Evolutionary conservation across 2,797 vertebrate species (phyloP).

Genomic region (Gadopsis marmoratus): DNA sequence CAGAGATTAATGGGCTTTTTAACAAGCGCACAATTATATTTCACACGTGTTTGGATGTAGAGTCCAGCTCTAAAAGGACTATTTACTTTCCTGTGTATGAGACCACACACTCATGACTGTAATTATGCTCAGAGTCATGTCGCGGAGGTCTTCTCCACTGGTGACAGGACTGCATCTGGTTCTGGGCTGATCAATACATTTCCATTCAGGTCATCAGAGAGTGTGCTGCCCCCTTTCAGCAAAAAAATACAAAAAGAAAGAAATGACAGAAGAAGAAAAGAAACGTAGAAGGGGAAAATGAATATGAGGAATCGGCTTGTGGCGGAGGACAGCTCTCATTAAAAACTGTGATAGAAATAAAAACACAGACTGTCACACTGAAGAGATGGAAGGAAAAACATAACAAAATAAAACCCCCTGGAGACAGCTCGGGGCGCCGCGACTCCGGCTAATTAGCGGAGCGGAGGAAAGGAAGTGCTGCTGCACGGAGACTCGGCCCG

Average conservation of each 20-base stretch:
- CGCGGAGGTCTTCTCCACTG: slow-evolving; percentile 49
- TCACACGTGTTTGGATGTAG: slow-evolving; percentile 57
- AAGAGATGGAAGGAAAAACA: slow-evolving; percentile 32
- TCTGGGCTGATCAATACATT: slow-evolving; percentile 65
- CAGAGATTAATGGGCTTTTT: slow-evolving; percentile 76
- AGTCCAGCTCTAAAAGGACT: slow-evolving; percentile 62
- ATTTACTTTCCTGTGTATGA: slow-evolving; percentile 67
- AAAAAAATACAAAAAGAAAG: background rate
- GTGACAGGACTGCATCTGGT: slow-evolving; percentile 38
- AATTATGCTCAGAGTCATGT: slow-evolving; percentile 59
- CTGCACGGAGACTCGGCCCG: slow-evolving; percentile 33
- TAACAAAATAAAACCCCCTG: slow-evolving; percentile 28
- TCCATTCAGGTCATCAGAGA: slow-evolving; percentile 67
- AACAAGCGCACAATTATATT: slow-evolving; percentile 72
- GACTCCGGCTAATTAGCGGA: slow-evolving; percentile 66
- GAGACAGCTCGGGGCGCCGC: slow-evolving; percentile 40
- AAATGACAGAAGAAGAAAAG: slow-evolving; percentile 23
- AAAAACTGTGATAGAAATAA: slow-evolving; percentile 63
- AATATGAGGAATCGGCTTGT: slow-evolving; percentile 17
- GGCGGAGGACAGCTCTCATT: slow-evolving; percentile 65
- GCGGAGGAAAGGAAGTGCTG: slow-evolving; percentile 27
- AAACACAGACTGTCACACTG: slow-evolving; percentile 55
- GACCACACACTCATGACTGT: slow-evolving; percentile 66
- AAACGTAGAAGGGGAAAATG: background rate
- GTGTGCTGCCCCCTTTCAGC: slow-evolving; percentile 18